Evolutionary conservation across 2,113 vertebrate genomes (phyloP), one percentile per base, ranked within the genome.

Genomic region (Nasalis larvatus): DNA sequence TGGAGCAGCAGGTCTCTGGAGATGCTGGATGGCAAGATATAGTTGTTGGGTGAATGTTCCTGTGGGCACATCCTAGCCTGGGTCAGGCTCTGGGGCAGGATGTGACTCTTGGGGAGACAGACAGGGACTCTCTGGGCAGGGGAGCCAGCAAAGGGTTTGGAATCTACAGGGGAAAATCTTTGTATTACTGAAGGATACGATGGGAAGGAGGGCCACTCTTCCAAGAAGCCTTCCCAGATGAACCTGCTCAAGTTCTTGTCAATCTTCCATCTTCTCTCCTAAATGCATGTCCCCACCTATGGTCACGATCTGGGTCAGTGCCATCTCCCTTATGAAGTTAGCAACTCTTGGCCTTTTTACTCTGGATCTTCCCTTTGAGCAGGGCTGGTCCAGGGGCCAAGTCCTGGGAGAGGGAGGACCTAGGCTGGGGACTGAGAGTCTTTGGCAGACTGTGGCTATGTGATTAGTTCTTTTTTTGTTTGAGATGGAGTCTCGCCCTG

Each of bases 11-110:
- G 89, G 12, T 89, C 89, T 80, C 56, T 69, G 45, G 20, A 47
- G 40, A 32, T 0, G 49, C 56, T 80, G 76, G 58, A 3, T 3
- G 77, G 80, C 6, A 11, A 86, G 9, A 58, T 94, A 95, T 93
- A 86, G 40, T 68, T 97, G 66, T 42, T 18, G 58, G 45, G 42
- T 95, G 89, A 96, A 94, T 96, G 77, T 81, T 35, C 52, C 63
- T 8, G 32, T 82, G 94, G 91, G 73, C 56, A 89, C 74, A 80
- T 37, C 27, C 45, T n/a, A 88, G 85, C n/a, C 69, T 20, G 37
- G 32, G n/a, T 71, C 14, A 32, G 86, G 35, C 49, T 88, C 25
- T 17, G 37, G 58, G 40, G 32, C 11, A 37, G 76, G 81, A 76
- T 3, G 6, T 23, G 56, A 35, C 37, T 74, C 58, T 69, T 69